Evolutionary conservation across 2,888 invertebrate genomes (phyloP).

Genomic region (Athripsodes cinereus): DNA sequence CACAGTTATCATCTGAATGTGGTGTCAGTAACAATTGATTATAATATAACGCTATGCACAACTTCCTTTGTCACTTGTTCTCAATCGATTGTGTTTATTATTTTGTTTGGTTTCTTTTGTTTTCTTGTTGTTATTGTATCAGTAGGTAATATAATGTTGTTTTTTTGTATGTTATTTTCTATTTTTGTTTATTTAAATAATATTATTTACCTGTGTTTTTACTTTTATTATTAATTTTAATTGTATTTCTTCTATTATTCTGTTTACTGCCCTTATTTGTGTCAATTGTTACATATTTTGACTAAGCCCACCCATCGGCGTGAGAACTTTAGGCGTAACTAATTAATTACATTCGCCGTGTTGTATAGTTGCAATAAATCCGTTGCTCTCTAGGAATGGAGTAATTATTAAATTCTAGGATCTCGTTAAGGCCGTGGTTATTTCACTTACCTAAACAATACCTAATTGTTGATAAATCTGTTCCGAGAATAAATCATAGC

Average conservation of each 20-base stretch:
- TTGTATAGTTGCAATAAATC: background rate
- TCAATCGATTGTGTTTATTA: no score
- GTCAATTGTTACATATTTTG: background rate
- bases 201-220: background rate
- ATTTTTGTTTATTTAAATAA: background rate
- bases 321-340: background rate
- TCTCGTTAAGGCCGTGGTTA: no score
- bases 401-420: no score
- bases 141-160: background rate
- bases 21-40: no score
- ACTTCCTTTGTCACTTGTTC: no score
- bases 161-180: background rate
- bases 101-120: background rate
- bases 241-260: background rate
- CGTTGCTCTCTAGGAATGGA: background rate
- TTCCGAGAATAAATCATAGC: no score
- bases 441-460: no score
- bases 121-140: background rate
- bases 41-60: no score
- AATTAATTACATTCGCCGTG: background rate
- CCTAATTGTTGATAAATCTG: no score
- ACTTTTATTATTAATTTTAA: background rate
- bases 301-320: background rate
- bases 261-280: background rate
- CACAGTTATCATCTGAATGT: no score